Evolutionary conservation across 1,140 invertebrate genomes (phyloP).

Genomic region (Centruroides sculpturatus): DNA sequence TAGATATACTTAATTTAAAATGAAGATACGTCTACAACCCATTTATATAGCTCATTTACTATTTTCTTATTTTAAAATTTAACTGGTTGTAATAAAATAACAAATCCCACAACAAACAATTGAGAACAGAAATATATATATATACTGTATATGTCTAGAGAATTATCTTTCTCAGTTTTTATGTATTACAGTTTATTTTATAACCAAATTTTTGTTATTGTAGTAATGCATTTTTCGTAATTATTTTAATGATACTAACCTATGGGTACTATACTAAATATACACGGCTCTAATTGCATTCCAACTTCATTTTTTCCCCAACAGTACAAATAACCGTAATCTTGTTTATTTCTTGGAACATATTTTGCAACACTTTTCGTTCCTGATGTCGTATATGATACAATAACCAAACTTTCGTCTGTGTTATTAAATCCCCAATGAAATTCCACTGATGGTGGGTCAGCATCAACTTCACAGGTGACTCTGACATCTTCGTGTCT

Average conservation of each 20-base stretch:
- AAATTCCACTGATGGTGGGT: slow-evolving; percentile 60
- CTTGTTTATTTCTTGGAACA: slow-evolving; percentile 58
- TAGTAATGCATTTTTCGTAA: background rate
- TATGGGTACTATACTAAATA: slow-evolving; percentile 78
- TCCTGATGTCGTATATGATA: slow-evolving; percentile 20
- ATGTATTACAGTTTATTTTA: too few relatives aligned
- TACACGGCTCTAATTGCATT: slow-evolving; percentile 52
- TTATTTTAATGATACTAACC: slow-evolving; percentile 41
- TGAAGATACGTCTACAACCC: too few relatives aligned
- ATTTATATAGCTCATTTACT: too few relatives aligned
- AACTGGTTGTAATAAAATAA: too few relatives aligned
- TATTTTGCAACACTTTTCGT: slow-evolving; percentile 45
- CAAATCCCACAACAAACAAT: too few relatives aligned
- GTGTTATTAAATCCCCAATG: slow-evolving; percentile 86
- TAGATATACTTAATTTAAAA: too few relatives aligned
- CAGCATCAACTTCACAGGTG: slow-evolving; percentile 68
- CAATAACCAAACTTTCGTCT: background rate
- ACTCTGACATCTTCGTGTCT: slow-evolving; percentile 58
- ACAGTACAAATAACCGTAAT: slow-evolving; percentile 73
- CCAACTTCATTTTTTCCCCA: slow-evolving; percentile 70
- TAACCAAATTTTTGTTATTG: too few relatives aligned
- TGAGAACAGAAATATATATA: too few relatives aligned
- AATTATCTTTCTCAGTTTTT: too few relatives aligned
- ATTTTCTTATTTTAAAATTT: too few relatives aligned
- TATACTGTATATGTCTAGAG: too few relatives aligned